Base-by-base conservation (phyloP, 2,113 vertebrate genomes). In the Dasypus novemcinctus region DNA sequence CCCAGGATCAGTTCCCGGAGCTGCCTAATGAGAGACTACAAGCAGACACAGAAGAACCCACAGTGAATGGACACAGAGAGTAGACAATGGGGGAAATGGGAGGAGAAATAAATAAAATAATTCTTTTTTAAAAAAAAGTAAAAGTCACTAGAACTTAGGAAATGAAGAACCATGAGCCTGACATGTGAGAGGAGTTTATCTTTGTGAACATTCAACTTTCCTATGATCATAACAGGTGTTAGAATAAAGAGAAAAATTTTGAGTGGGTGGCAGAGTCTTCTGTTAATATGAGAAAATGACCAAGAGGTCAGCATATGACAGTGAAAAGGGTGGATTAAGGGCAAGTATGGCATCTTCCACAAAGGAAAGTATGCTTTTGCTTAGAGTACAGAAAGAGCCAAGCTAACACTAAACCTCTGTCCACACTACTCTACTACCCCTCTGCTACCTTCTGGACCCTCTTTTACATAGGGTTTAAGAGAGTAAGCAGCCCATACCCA, bases 361-460 rank as follows among this genome's bases (percentile, higher is more conserved):
- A 90, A 36, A 90, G 86, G 75, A 61, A 87, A 63, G 63, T 46
- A 46, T 93, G 41, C 14, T 85, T 93, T 85, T 76, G 29, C 29
- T 68, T 61, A 74, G 46, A 85, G 43, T 89, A 13, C 41, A 49
- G 52, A 41, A 93, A 59, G 33, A 68, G 61, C 74, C 59, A 81
- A 59, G 38, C 61, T 76, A 88, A 69, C 68, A 27, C 46, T 68
- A 54, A 93, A 5, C 54, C n/a, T 90, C 36, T 72, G 4, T 10
- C 41, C 18, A 27, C 52, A 33, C 25, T 46, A 46, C 20, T 10
- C n/a, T n/a, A n/a, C n/a, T 54, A 63, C 6, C 46, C 36, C 38
- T 84, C 49, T 63, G 69, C 49, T 87, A 72, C 82, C 36, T 93
- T 69, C 29, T 8, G n/a, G 31, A 10, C 66, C 66, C 36, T 86